A percentile compares a stretch with the other conserved stretches of the same genome.
Conservation (phyloP, 2,797 vertebrate genomes). For the Acanthurus lineatus region DNA sequence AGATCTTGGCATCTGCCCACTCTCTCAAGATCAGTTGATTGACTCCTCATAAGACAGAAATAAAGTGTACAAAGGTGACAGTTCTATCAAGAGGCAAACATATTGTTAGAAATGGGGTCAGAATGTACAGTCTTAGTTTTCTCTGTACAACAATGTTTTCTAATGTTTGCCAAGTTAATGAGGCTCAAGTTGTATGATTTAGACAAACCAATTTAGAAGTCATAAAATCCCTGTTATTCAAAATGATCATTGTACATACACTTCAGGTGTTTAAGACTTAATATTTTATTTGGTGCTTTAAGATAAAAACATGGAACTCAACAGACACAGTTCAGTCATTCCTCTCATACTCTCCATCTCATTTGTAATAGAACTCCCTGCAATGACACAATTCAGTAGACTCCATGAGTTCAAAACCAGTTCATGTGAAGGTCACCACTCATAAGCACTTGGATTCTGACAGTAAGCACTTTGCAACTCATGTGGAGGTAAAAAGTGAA, state of each 20-base stretch:
- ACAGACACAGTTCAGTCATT: conserved; percentile 56
- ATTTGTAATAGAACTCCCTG: conserved; percentile 39
- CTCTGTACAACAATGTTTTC: neutral
- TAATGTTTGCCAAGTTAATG: neutral
- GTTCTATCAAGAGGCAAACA: too few relatives aligned
- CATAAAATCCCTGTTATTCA: neutral
- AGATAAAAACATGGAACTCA: conserved; percentile 72
- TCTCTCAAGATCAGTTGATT: too few relatives aligned
- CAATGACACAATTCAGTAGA: conserved; percentile 36
- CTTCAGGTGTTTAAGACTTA: conserved; percentile 51
- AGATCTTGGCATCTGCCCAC: too few relatives aligned
- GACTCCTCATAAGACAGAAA: too few relatives aligned
- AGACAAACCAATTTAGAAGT: neutral
- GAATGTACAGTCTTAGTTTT: too few relatives aligned
- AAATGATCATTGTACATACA: conserved; percentile 39
- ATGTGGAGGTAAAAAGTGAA: conserved; percentile 66
- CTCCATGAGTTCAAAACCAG: conserved; percentile 55
- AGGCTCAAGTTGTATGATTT: neutral
- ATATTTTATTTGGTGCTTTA: conserved; percentile 81
- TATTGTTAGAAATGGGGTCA: too few relatives aligned
- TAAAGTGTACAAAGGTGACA: too few relatives aligned
- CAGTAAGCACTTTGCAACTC: conserved; percentile 67
- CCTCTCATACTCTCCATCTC: conserved; percentile 39
- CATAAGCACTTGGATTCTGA: conserved; percentile 29
- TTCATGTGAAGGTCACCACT: conserved; percentile 20